Base-by-base conservation (phyloP, 2,797 vertebrate species). In the Anomalospiza imberbis region DNA sequence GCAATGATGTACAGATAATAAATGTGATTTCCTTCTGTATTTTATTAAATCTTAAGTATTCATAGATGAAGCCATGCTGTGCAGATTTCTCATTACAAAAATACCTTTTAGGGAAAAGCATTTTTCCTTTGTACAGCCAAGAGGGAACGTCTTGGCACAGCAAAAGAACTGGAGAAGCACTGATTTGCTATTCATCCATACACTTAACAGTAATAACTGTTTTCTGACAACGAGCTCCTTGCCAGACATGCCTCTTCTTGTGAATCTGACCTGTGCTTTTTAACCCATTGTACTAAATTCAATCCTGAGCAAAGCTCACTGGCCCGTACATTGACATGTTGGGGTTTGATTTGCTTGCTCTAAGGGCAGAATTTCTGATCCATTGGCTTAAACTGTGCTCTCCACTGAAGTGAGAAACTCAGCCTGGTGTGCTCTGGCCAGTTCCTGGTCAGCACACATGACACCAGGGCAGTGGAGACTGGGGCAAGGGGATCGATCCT, bases 281-380 rank as follows among this genome's bases (percentile, higher is more conserved):
- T 42, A 82, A 88, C 22, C 10, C 42, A 47, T 5, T 55, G 48
- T n/a, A 75, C 34, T 31, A 45, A 57, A 58, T 51, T 42, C 26
- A 71, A 0, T 26, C 29, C 40, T 50, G 21, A 71, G 29, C 16
- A 36, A 78, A 86, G 36, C 20, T 70, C 15, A 13, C 1, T 50
- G 44, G 29, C 38, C 3, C 0, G 0, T 28, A 34, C 29, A 21
- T 38, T 1, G 0, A 10, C 14, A 8, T 0, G 3, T 10, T 51
- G n/a, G 12, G 32, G 2, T 40, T 74, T 73, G 44, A 15, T 58
- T 48, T 62, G 5, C 7, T 60, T 78, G 36, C 36, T 72, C 9
- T 5, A 13, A 83, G n/a, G 54, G 18, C 42, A 62, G 15, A 2
- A 1, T 53, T 90, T 50, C 58, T 40, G 15, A 55, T 15, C 24